phyloP scores from a whole-genome alignment of 2,888 invertebrate species.

The Girardia tigrina region DNA sequence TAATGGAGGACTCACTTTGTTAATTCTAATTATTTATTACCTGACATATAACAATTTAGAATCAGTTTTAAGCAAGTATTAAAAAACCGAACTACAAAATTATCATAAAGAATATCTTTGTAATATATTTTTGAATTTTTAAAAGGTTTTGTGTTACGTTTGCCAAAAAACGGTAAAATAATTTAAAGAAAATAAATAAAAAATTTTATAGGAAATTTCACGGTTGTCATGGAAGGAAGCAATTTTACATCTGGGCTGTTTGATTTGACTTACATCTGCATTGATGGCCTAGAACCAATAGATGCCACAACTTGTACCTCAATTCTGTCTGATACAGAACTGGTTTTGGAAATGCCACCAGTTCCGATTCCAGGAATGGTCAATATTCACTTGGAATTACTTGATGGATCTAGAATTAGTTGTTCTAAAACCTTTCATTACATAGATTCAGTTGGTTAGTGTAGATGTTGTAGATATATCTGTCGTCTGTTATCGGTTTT shows the following conservation, averaged over 20 bases:
- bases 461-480: neutral
- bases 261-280: neutral
- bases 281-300: neutral
- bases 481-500: neutral
- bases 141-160: too few relatives aligned
- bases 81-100: too few relatives aligned
- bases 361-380: neutral
- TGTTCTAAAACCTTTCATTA: conserved; percentile 12
- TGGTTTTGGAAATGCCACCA: neutral
- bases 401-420: neutral
- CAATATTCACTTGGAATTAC: neutral
- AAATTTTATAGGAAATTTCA: neutral
- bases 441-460: neutral
- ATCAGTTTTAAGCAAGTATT: too few relatives aligned
- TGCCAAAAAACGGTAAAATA: too few relatives aligned
- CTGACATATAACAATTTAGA: too few relatives aligned
- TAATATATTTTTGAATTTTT: too few relatives aligned
- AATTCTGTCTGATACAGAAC: neutral
- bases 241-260: neutral
- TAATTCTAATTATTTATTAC: too few relatives aligned
- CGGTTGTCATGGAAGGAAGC: neutral
- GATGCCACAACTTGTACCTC: neutral
- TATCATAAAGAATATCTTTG: too few relatives aligned
- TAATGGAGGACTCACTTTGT: too few relatives aligned
- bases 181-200: too few relatives aligned